A percentile compares a stretch with the other conserved stretches of the same genome.
These are phyloP conservation scores for Volucella zonaria DNA, from an alignment of 2,888 invertebrate genomes.

Conservation along the genomic window DNA sequence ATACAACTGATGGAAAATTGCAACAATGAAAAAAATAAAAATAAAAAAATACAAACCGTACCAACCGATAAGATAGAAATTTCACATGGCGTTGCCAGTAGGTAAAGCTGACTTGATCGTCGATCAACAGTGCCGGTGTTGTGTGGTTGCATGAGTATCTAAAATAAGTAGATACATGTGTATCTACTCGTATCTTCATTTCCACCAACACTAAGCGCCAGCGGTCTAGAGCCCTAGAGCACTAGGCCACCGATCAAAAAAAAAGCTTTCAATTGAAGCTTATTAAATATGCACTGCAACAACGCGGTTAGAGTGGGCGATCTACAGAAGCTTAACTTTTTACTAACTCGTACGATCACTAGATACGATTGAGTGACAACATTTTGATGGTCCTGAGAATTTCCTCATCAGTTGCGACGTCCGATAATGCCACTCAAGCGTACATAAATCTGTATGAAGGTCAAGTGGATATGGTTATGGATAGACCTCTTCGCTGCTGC, in stretches of 20 bases:
- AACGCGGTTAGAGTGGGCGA: neutral
- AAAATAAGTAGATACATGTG: too few species aligned
- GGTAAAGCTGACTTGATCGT: conserved; percentile 11
- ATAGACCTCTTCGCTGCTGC: neutral
- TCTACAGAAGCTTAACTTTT: conserved; percentile 23
- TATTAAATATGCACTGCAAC: conserved; percentile 43
- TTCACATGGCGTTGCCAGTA: conserved; percentile 13
- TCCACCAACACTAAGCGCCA: conserved; percentile 37
- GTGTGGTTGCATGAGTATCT: conserved; percentile 43
- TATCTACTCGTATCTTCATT: conserved; percentile 38
- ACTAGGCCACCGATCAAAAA: neutral
- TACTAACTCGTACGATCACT: neutral
- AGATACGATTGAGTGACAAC: conserved; percentile 35
- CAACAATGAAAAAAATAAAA: conserved; percentile 2
- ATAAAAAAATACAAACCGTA: conserved; percentile 26
- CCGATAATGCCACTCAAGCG: neutral
- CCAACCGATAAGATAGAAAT: conserved; percentile 54
- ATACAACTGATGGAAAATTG: conserved; percentile 46
- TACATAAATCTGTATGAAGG: conserved; percentile 37
- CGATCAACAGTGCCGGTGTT: conserved; percentile 56
- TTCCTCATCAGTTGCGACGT: conserved; percentile 3
- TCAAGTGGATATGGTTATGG: conserved; percentile 28
- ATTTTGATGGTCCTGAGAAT: conserved; percentile 47
- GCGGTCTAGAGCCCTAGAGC: too few species aligned
- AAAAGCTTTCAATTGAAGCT: conserved; percentile 65